Evolutionary conservation across 2,797 vertebrate genomes (phyloP).

Genomic region (Pachyuromys duprasi): DNA sequence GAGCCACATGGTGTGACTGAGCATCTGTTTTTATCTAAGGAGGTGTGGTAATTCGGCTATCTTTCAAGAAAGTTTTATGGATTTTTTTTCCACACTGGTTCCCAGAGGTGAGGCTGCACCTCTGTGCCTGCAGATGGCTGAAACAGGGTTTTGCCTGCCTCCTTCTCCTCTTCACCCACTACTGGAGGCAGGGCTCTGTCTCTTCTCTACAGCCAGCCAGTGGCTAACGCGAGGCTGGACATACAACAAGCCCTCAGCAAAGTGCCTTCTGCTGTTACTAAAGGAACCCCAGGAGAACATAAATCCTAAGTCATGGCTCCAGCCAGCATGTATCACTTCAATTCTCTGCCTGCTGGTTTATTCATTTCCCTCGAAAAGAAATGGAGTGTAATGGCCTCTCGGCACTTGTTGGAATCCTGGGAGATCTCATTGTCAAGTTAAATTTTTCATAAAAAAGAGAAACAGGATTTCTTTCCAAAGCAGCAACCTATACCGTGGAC

Average conservation of each 20-base stretch:
- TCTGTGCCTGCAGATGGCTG: too few relatives aligned
- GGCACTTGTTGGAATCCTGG: constrained; percentile 60
- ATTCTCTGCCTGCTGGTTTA: constrained; percentile 45
- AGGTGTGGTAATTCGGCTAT: neutral
- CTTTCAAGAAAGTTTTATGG: neutral
- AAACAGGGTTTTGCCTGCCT: neutral
- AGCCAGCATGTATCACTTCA: constrained; percentile 16
- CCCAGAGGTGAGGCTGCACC: neutral
- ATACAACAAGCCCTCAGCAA: neutral
- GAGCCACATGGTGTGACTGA: neutral
- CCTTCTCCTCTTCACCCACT: neutral
- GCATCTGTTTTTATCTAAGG: constrained; percentile 28
- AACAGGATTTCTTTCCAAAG: constrained; percentile 38
- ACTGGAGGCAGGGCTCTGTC: neutral
- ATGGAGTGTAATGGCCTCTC: constrained; percentile 34
- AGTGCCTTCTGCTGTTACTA: constrained; percentile 29
- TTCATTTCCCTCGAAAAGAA: constrained; percentile 61
- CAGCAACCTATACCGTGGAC: neutral
- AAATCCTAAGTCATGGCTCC: constrained; percentile 47
- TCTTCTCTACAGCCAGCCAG: neutral
- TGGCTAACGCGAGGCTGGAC: neutral
- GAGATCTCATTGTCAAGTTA: constrained; percentile 36
- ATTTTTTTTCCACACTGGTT: neutral
- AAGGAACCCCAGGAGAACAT: constrained; percentile 17
- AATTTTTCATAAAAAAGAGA: constrained; percentile 17